Conservation (phyloP, 2,797 vertebrate species). For the Alouatta caraya region DNA sequence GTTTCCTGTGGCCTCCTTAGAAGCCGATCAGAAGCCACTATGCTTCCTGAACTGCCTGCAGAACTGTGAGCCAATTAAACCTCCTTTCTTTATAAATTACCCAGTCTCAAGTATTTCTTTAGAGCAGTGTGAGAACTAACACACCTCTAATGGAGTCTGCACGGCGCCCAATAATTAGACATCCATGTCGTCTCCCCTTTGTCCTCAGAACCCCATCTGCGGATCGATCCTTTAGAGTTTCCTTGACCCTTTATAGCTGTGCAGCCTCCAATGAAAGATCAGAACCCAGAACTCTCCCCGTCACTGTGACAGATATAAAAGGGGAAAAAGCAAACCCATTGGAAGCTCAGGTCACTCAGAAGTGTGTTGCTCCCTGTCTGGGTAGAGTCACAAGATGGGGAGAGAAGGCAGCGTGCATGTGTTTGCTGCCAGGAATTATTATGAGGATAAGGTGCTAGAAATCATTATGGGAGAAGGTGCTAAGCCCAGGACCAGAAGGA, state of each 20-base stretch:
- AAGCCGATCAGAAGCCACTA: neutral
- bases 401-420: conserved; percentile 67
- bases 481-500: conserved; percentile 79
- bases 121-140: neutral
- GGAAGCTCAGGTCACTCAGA: neutral
- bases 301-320: neutral
- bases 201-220: neutral
- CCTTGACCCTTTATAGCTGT: neutral
- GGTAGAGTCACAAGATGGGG: neutral
- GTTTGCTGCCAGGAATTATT: conserved; percentile 73
- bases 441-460: conserved; percentile 74
- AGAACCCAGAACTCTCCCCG: neutral
- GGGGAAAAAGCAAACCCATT: neutral
- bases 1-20: neutral
- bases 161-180: neutral
- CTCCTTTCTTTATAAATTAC: neutral
- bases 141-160: neutral
- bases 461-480: conserved; percentile 80
- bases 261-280: neutral
- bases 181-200: neutral
- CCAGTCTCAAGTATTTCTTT: neutral
- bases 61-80: neutral
- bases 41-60: neutral
- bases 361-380: neutral
- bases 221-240: neutral